A percentile compares a stretch with the other conserved stretches of the same genome.
phyloP scores from a whole-genome alignment of 2,888 invertebrate genomes.

The Syritta pipiens region DNA sequence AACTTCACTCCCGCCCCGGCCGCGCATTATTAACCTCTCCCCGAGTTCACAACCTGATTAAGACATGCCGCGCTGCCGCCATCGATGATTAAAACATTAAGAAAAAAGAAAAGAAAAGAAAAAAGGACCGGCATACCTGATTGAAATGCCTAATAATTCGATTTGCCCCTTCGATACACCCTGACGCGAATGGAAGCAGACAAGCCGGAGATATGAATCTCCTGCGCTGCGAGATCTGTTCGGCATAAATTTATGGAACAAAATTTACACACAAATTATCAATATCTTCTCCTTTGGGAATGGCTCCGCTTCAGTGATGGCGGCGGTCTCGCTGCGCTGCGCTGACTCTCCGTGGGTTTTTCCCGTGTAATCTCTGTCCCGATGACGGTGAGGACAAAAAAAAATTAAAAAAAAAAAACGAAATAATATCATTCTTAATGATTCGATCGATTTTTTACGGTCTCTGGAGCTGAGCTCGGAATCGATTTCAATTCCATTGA shows the following conservation, averaged over 20 bases:
- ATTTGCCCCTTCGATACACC: conserved; percentile 43
- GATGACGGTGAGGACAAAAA: background rate
- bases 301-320: conserved; percentile 23
- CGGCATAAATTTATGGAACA: conserved; percentile 52
- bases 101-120: conserved; percentile 21
- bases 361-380: conserved; percentile 43
- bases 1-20: too few species aligned
- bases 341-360: conserved; percentile 22
- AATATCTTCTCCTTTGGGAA: conserved; percentile 20
- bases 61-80: conserved; percentile 49
- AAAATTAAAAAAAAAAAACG: too few species aligned
- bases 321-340: too few species aligned
- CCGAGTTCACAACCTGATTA: conserved; percentile 54
- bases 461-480: conserved; percentile 43
- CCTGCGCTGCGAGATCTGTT: conserved; percentile 15
- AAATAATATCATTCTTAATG: conserved; percentile 57
- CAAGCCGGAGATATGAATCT: conserved; percentile 36
- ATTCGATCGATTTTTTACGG: conserved; percentile 65
- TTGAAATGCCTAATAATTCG: conserved; percentile 49
- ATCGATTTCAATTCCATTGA: conserved; percentile 54
- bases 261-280: conserved; percentile 42
- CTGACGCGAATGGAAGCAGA: conserved; percentile 25
- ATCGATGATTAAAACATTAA: conserved; percentile 66
- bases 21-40: conserved; percentile 34
- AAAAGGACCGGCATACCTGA: conserved; percentile 27